Conservation (phyloP, 2,888 invertebrate species). For the Petrolisthes manimaculis region DNA sequence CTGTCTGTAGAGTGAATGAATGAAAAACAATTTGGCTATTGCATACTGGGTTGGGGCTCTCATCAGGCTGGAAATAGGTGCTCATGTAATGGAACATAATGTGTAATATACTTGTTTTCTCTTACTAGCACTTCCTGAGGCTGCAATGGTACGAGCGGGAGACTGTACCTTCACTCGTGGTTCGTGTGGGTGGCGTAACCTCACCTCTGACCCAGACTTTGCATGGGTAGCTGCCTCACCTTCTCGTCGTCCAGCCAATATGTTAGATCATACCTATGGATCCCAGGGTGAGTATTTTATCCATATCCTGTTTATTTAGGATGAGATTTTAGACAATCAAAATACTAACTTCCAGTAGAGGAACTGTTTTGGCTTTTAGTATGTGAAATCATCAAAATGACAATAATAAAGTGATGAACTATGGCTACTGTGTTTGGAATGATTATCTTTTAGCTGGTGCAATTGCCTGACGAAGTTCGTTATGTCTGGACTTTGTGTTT, state of each 20-base stretch:
- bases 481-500: no score
- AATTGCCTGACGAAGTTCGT: no score
- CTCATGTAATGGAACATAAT: not conserved
- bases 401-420: no score
- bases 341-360: no score
- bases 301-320: no score
- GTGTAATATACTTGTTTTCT: not conserved
- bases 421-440: no score
- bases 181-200: conserved; percentile 74
- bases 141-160: conserved; percentile 72
- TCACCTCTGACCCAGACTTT: conserved; percentile 69
- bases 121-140: conserved; percentile 68
- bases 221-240: conserved; percentile 74
- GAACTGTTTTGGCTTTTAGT: no score
- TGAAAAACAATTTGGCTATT: not conserved
- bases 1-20: not conserved
- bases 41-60: not conserved
- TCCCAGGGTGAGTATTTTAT: conserved; percentile 39
- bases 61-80: not conserved
- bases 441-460: no score
- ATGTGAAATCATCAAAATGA: no score
- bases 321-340: no score
- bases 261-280: conserved; percentile 73
- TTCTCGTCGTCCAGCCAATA: conserved; percentile 73
- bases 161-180: conserved; percentile 75